Base-by-base conservation (phyloP, 2,888 invertebrate genomes). In the Xestia c-nigrum region DNA sequence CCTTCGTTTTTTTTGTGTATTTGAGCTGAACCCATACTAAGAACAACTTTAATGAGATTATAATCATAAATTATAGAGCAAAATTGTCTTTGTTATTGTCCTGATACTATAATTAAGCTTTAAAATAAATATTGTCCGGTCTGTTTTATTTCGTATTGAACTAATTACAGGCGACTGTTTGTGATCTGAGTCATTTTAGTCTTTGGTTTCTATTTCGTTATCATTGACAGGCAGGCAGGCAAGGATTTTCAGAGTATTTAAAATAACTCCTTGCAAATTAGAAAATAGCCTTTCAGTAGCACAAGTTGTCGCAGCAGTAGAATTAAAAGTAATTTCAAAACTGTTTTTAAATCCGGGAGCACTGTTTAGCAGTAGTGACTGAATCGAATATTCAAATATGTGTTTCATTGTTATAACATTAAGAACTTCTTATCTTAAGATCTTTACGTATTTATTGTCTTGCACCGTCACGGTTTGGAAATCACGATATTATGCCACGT, bases 1-100 rank as follows among this genome's bases (percentile, higher is more conserved):
- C 40, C 14, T 65, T 80, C 57, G 69, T 72, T 86, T 74, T 76
- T 59, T 55, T 76, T 76, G 57, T 55, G 47, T 64, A 65, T 64
- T 52, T 61, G 9, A 38, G 21, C 57, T 52, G 2, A 47, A 72
- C 24, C 76, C 52, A 81, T 81, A 78, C 78, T 74, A 50, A 69
- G 43, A 43, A n/a, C 55, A 57, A 50, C 77, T 76, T 71, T 64
- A 72, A 67, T 75, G 21, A 43, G 61, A 75, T 75, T 74, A 55
- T 50, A 16, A 55, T 61, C 40, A 57, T 72, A 46, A 61, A 72
- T 43, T 9, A 72, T 63, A 52, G 38, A 77, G 16, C 55, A 38
- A 47, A 67, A 38, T 61, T 5, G 46, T 73, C 9, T 40, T 43
- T 43, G 50, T 75, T 52, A 55, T 31, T 52, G n/a, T 80, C 21